Evolutionary conservation across 2,888 invertebrate genomes (phyloP), one percentile per base, ranked within the genome.

Genomic region (Drosophila pseudotakahashii): DNA sequence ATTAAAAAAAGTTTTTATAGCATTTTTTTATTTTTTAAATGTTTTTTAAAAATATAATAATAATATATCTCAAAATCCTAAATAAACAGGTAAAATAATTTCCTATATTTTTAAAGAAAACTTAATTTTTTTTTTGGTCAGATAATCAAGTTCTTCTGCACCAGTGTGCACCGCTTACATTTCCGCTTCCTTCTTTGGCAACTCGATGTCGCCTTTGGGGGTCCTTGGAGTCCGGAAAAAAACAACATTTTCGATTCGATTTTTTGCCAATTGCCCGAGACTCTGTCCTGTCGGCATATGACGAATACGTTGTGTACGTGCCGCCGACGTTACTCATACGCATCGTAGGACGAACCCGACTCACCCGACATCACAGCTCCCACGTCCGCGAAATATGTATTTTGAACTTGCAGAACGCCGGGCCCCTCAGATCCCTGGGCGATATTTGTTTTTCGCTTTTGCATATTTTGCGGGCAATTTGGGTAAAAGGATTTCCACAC

Each of bases 401-500:
- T 83, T 78, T 67, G 70, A 62, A 67, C 50, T 76, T 66, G 26
- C 5, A 7, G 37, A 37, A 7, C 37, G 34, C 11, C 30, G 1
- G n/a, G 37, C 34, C 13, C 34, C 4, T 3, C 58, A 51, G 74
- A 53, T 73, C 74, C 73, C 73, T 19, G 42, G 62, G 36, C 66
- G 66, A 69, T 81, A 85, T 81, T 81, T 79, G 70, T 71, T 76
- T 85, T 77, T 66, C 73, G 63, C 41, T 76, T 78, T 82, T 80
- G 80, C 85, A 85, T 80, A 83, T 82, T 80, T 83, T 78, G 75
- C 77, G 77, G 73, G 71, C 72, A 82, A 84, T 82, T 84, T 84
- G 73, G 75, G 71, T 72, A 75, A 81, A 70, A 76, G 67, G 68
- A 67, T 74, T 63, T 72, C 71, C 30, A 34, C 63, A 51, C 58